These are phyloP conservation scores for Cecidostiba fungosa DNA, from an alignment of 2,888 invertebrate species.

Conservation along the genomic window DNA sequence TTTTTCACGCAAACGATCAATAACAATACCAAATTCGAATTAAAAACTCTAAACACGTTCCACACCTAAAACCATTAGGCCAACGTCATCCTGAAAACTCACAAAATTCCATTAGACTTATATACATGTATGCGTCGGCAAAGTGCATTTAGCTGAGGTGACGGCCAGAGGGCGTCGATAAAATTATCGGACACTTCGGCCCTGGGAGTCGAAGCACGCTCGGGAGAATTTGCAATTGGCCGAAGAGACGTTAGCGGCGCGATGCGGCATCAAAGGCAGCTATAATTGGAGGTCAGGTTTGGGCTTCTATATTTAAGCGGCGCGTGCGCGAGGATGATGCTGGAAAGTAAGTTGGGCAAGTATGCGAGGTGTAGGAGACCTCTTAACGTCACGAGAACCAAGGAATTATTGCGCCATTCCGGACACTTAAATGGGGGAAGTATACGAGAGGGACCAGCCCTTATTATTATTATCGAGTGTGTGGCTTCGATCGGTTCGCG, in stretches of 20 bases:
- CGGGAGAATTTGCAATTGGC: conserved; percentile 52
- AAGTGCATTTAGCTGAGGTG: conserved; percentile 56
- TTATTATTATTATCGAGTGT: conserved; percentile 73
- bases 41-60: conserved; percentile 10
- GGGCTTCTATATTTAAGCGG: conserved; percentile 77
- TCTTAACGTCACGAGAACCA: conserved; percentile 78
- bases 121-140: not conserved
- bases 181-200: conserved; percentile 67
- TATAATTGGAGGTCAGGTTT: conserved; percentile 78
- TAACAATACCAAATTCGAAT: not conserved
- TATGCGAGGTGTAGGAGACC: conserved; percentile 67
- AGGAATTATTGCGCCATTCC: conserved; percentile 79
- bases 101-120: not conserved
- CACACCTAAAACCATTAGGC: conserved; percentile 43
- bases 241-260: conserved; percentile 66
- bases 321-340: conserved; percentile 47
- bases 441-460: conserved; percentile 71
- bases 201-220: not conserved
- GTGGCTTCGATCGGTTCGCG: conserved; percentile 48
- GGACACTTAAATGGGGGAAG: conserved; percentile 76
- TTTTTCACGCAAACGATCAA: not conserved
- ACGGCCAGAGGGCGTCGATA: conserved; percentile 64
- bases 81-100: conserved; percentile 8
- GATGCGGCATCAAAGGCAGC: conserved; percentile 75
- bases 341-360: conserved; percentile 27